Base-by-base conservation (phyloP, 1,140 invertebrate genomes). In the Dendroctonus valens region DNA sequence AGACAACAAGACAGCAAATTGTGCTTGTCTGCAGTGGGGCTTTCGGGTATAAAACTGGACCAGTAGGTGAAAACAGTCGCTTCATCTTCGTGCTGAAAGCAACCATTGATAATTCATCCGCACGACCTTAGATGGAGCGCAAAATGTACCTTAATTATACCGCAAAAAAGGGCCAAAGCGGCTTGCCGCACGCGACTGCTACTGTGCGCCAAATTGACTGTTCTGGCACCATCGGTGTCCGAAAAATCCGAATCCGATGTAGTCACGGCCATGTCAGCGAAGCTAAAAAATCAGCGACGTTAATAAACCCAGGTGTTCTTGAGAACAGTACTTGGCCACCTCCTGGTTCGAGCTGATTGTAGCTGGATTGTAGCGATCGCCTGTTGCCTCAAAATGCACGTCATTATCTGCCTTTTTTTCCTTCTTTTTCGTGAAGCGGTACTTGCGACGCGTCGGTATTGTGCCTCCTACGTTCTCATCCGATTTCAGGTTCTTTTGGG, bases 11-110 rank as follows among this genome's bases (percentile, higher is more conserved):
- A 83, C 9, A 85, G 80, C 2, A 91, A 67, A 58, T 70, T 74
- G 44, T 77, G 75, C 37, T 85, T 79, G 59, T 78, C 50, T 37
- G 15, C 76, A 64, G 67, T 75, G 48, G 70, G 77, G 62, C 72
- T 78, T 77, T 80, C 85, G 70, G 81, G 86, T 69, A 85, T 85
- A 70, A 86, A 86, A 67, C 79, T 85, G 67, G 87, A 81, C 88
- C 89, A 91, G 76, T 88, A 91, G 7, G 87, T 85, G 77, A 89
- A 90, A 65, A 91, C 82, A 14, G 83, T 75, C 54, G 80, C 79
- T 70, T 80, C 83, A 41, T 84, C 83, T 59, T 79, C 81, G 59
- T 69, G 79, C 80, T 85, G 71, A 58, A 71, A 69, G 4, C 7
- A 40, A 55, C 26, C 15, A 8, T 52, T 52, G 2, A 12, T n/a